Evolutionary conservation across 35 echinoderm and acorn worm species (phyloP), one percentile per base, ranked within the genome.

Genomic region (Apostichopus japonicus): DNA sequence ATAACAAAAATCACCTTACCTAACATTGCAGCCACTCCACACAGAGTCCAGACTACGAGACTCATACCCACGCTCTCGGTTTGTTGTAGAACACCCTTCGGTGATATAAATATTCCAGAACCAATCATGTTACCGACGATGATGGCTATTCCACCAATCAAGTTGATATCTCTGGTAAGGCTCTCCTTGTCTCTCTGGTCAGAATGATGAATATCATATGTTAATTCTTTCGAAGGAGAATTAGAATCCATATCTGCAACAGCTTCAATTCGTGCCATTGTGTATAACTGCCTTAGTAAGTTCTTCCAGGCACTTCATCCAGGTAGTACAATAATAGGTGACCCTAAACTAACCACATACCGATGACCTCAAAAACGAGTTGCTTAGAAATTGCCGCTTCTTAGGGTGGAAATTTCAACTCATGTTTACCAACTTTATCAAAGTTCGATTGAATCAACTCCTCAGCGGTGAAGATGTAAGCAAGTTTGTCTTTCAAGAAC

Each of bases 91-190:
- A 97, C 83, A 61, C 96, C 96, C 67, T 91, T 84, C 53, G 96
- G 96, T n/a, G 96, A 97, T 11, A 97, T 90, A 87, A 97, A 95
- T 61, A 97, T 97, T 1, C 96, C 94, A 19, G 96, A 97, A 16
- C 94, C 96, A 22, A 97, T 97, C 94, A 97, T 95, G 13, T 76
- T 87, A 5, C 93, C 93, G 14, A 95, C 92, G 19, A 97, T 90
- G 24, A 97, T 70, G 16, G 94, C 94, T 79, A 92, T 91, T 25
- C 94, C 96, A 44, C 94, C 78, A 17, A 95, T 21, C 21, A 97
- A 59, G 13, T 87, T 90, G 0, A 97, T 54, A 56, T 97, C 61
- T 17, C 96, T 56, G 10, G 93, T 86, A 15, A 97, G 88, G 17
- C 73, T 77, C 22, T 94, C 72, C 59, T 92, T 83, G 53, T 44